Percentiles rank a stretch among this genome's conserved stretches.
These are phyloP conservation scores for Epinephelus moara DNA, from an alignment of 2,113 vertebrate species.

Conservation along the genomic window DNA sequence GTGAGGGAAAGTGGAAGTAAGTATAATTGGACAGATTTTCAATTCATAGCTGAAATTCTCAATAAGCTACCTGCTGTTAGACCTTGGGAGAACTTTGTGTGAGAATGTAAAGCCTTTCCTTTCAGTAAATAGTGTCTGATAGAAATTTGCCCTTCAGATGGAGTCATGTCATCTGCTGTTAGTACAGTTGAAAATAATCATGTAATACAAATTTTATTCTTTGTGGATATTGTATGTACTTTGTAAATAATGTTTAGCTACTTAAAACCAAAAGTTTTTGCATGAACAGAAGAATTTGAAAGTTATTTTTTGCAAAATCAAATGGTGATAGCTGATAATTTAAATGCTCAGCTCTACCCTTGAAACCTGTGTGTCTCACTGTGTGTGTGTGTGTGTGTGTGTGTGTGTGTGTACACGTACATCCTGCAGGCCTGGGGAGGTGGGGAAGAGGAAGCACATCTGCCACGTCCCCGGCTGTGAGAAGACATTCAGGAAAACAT, in stretches of 20 bases:
- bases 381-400: constrained; percentile 7
- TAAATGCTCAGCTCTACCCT: background rate
- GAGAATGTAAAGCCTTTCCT: background rate
- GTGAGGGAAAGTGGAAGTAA: background rate
- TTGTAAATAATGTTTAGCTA: background rate
- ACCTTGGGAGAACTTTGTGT: background rate
- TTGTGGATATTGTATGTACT: background rate
- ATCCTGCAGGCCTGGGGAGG: constrained; percentile 88
- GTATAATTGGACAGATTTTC: background rate
- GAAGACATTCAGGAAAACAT: constrained; percentile 96
- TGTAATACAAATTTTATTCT: background rate
- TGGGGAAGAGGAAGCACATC: constrained; percentile 97
- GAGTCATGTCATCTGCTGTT: background rate
- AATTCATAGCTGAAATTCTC: background rate
- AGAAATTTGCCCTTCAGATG: background rate
- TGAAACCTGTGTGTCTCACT: background rate
- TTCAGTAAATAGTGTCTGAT: background rate
- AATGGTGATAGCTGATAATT: background rate
- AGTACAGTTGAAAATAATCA: background rate
- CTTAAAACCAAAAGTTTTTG: background rate
- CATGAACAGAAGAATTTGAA: background rate
- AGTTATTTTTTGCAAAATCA: background rate
- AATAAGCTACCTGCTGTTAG: background rate
- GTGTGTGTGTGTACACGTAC: background rate
- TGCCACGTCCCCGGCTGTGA: constrained; percentile 96